Percentiles rank a stretch among this genome's conserved stretches.
Evolutionary conservation across 2,888 invertebrate genomes (phyloP).

Genomic region (Caenorhabditis sp.): DNA sequence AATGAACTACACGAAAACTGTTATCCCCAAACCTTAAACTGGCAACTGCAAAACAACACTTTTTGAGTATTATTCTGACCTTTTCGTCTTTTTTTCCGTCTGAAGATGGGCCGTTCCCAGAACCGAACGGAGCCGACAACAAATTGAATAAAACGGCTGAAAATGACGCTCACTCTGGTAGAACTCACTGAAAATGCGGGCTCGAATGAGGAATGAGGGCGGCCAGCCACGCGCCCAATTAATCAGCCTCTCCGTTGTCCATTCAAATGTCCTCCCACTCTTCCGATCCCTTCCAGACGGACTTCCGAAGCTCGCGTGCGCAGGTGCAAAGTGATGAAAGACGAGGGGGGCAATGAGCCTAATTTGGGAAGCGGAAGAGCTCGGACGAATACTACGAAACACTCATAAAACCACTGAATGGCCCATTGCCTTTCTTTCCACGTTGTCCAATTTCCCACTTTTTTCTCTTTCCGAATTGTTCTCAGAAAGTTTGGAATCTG

Average conservation of each 20-base stretch:
- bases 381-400: conserved; percentile 22
- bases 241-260: conserved; percentile 10
- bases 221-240: neutral
- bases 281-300: neutral
- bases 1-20: no score
- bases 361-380: conserved; percentile 32
- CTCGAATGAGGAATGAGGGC: conserved; percentile 19
- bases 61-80: no score
- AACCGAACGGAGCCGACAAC: conserved; percentile 1
- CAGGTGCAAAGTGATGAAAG: conserved; percentile 24
- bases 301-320: conserved; percentile 13
- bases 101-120: neutral
- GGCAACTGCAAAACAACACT: no score
- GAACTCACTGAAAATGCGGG: neutral
- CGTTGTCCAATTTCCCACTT: conserved; percentile 42
- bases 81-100: neutral
- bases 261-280: conserved; percentile 9
- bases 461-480: conserved; percentile 12
- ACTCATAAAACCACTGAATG: conserved; percentile 30
- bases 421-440: conserved; percentile 9
- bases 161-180: neutral
- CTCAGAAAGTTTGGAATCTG: conserved; percentile 2
- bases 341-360: conserved; percentile 16
- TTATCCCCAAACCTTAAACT: no score
- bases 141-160: conserved; percentile 12